Evolutionary conservation across 2,888 invertebrate species (phyloP).

Genomic region (Agriotes lineatus): DNA sequence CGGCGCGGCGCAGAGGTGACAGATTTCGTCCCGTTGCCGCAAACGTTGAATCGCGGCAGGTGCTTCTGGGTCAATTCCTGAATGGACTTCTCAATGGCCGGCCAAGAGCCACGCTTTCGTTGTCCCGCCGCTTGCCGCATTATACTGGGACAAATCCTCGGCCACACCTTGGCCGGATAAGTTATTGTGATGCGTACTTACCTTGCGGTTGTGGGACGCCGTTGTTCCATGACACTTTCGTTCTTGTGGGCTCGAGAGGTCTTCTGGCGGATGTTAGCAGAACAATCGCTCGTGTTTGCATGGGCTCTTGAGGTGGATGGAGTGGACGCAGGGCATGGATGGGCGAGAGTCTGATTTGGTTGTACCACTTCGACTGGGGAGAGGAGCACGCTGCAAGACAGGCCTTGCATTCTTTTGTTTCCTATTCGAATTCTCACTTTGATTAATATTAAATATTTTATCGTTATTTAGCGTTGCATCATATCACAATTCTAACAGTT

Average conservation of each 20-base stretch:
- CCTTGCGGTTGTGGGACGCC: constrained; percentile 32
- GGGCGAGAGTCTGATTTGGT: neutral
- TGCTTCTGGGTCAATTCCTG: constrained; percentile 40
- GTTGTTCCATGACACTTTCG: constrained; percentile 33
- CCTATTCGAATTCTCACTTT: too few relatives aligned
- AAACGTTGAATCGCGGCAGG: constrained; percentile 29
- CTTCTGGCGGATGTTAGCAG: constrained; percentile 29
- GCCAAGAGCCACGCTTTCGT: constrained; percentile 30
- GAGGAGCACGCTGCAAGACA: too few relatives aligned
- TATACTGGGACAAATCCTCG: constrained; percentile 10
- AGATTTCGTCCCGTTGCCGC: constrained; percentile 33
- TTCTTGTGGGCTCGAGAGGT: constrained; percentile 23
- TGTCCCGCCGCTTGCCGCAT: neutral
- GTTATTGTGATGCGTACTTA: constrained; percentile 25
- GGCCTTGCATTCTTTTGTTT: too few relatives aligned
- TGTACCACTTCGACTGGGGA: neutral
- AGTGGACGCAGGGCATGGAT: neutral
- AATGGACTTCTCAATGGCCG: constrained; percentile 40
- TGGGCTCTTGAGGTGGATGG: neutral
- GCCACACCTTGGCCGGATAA: constrained; percentile 37
- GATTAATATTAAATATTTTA: too few relatives aligned
- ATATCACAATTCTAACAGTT: too few relatives aligned
- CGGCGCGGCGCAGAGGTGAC: constrained; percentile 15
- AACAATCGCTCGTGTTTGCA: constrained; percentile 19
- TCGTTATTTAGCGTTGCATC: too few relatives aligned